phyloP scores from a whole-genome alignment of 2,888 invertebrate genomes.

The Thera obeliscata region DNA sequence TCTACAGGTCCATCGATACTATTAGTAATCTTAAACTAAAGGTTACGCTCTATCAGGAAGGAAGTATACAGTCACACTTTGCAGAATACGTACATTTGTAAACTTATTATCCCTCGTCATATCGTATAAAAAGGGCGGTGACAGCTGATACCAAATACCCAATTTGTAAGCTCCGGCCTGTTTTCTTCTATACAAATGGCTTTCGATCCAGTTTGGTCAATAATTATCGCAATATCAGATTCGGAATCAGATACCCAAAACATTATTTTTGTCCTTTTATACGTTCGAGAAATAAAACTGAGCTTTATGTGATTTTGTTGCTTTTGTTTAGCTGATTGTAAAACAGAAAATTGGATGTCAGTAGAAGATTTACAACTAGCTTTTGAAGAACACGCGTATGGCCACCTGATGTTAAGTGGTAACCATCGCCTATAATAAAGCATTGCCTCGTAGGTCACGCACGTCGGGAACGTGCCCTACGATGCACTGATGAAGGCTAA shows the following conservation, averaged over 20 bases:
- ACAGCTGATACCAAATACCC: constrained; percentile 55
- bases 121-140: constrained; percentile 47
- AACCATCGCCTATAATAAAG: no score
- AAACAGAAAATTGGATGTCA: no score
- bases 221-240: constrained; percentile 30
- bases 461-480: no score
- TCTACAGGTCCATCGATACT: background rate
- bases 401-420: no score
- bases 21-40: background rate
- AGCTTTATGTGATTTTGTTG: no score
- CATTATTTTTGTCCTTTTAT: background rate
- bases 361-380: no score
- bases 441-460: no score
- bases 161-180: constrained; percentile 38
- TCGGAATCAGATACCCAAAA: constrained; percentile 8
- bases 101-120: constrained; percentile 62
- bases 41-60: constrained; percentile 13
- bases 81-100: constrained; percentile 34
- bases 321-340: no score
- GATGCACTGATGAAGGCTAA: no score
- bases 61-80: constrained; percentile 29
- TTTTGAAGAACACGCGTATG: no score
- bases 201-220: constrained; percentile 16
- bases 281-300: no score
- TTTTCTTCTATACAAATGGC: constrained; percentile 28